phyloP scores from a whole-genome alignment of 2,113 vertebrate genomes.

The Pyrgilauda ruficollis region DNA sequence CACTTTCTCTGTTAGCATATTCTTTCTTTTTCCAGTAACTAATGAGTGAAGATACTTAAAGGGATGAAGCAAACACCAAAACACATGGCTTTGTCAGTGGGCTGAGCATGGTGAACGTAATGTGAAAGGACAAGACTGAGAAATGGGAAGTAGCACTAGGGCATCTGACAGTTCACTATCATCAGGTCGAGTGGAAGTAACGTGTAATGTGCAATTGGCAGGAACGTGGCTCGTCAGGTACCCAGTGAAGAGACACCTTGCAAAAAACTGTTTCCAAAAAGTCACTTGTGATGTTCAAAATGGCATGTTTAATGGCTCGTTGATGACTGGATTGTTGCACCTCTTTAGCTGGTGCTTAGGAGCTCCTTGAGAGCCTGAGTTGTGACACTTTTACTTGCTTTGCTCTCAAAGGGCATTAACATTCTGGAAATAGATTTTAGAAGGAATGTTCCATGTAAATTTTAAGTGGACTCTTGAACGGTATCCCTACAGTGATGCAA shows the following conservation, averaged over 20 bases:
- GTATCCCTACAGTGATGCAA: conserved; percentile 45
- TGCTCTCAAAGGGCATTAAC: not conserved
- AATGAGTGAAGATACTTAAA: not conserved
- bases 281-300: not conserved
- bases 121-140: not conserved
- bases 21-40: not conserved
- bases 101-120: not conserved
- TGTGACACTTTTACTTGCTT: not conserved
- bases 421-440: conserved; percentile 21
- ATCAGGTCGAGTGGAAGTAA: not conserved
- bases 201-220: not conserved
- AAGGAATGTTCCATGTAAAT: conserved; percentile 38
- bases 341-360: not conserved
- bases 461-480: conserved; percentile 42
- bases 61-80: not conserved
- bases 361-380: not conserved
- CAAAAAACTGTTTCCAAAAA: not conserved
- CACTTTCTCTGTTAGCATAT: not conserved
- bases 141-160: not conserved
- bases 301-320: not conserved
- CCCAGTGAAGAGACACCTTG: not conserved
- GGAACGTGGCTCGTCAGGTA: not conserved
- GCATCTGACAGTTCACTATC: not conserved
- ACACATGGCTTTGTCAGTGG: not conserved
- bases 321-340: not conserved